Evolutionary conservation across 64 coral and sea anemone genomes (phyloP).

Genomic region (Montipora sp.): DNA sequence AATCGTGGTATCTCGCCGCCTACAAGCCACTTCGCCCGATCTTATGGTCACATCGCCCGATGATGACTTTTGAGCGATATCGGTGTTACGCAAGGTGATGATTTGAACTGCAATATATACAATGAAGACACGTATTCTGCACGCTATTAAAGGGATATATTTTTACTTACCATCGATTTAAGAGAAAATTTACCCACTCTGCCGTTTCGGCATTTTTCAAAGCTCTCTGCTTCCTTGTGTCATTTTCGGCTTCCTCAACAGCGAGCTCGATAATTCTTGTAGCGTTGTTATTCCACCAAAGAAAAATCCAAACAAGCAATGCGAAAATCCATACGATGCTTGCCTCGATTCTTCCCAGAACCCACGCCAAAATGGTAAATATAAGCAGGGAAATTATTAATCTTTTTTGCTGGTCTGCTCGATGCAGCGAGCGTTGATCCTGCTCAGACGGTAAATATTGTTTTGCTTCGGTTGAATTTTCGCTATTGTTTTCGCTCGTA

Average conservation of each 20-base stretch:
- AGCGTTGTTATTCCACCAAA: constrained; percentile 64
- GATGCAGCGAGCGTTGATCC: not conserved
- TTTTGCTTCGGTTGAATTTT: not conserved
- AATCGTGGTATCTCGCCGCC: too few species aligned
- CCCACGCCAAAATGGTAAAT: constrained; percentile 50
- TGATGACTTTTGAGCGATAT: too few species aligned
- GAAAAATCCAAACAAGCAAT: constrained; percentile 36
- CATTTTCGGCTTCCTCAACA: constrained; percentile 52
- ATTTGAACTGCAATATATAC: too few species aligned
- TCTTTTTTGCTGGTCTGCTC: constrained; percentile 41
- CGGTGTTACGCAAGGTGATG: too few species aligned
- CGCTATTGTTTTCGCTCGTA: not conserved
- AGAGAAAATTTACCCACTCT: constrained; percentile 79
- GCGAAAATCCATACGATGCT: constrained; percentile 45
- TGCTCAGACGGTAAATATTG: not conserved
- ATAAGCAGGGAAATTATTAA: constrained; percentile 7
- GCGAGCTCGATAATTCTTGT: constrained; percentile 40
- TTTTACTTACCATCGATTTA: constrained; percentile 76
- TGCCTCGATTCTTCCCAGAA: constrained; percentile 25
- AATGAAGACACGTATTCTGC: too few species aligned
- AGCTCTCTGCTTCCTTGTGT: constrained; percentile 48
- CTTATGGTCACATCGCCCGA: too few species aligned
- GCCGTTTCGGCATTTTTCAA: constrained; percentile 65
- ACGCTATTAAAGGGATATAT: not conserved
- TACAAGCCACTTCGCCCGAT: too few species aligned